Evolutionary conservation across 1,140 invertebrate species (phyloP), one percentile per base, ranked within the genome.

Genomic region (Homalodisca vitripennis): DNA sequence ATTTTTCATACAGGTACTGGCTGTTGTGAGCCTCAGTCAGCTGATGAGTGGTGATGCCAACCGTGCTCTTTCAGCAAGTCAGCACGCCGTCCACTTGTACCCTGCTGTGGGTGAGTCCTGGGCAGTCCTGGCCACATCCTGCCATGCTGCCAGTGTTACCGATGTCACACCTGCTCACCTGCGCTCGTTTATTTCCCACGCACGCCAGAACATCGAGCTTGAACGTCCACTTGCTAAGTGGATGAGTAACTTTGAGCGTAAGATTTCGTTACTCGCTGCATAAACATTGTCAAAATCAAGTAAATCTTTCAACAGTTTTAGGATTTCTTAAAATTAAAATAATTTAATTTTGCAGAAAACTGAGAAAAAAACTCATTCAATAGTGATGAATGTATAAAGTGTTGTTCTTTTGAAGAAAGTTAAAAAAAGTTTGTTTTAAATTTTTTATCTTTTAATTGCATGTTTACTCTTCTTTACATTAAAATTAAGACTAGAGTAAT

Each of bases 81-180:
- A 87, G 67, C 83, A 84, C 74, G 84, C 83, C 26, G 79, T 88
- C 12, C 83, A 84, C 46, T 77, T 82, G 51, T 84, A 81, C 70
- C 84, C 84, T 2, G 77, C 75, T 3, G 77, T 78, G 32, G 71
- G 82, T 62, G 82, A 83, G 71, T 82, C 81, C 66, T 85, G 84
- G 84, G 79, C 79, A 2, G 82, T 77, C 72, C 74, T 85, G 1
- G 75, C 83, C 32, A 78, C 80, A 31, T 72, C 69, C 62, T 66
- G 63, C 26, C 26, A 31, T 24, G 22, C 63, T 26, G 63, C 32
- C 63, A 12, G 55, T 27, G 55, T 27, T n/a, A n/a, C n/a, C n/a
- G n/a, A n/a, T n/a, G n/a, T n/a, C n/a, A n/a, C n/a, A n/a, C 41
- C 63, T 46, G 47, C 63, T 47, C 31, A 3, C 1, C 63, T 66